Base-by-base conservation (phyloP, 1,140 invertebrate species). In the Idris sp. region DNA sequence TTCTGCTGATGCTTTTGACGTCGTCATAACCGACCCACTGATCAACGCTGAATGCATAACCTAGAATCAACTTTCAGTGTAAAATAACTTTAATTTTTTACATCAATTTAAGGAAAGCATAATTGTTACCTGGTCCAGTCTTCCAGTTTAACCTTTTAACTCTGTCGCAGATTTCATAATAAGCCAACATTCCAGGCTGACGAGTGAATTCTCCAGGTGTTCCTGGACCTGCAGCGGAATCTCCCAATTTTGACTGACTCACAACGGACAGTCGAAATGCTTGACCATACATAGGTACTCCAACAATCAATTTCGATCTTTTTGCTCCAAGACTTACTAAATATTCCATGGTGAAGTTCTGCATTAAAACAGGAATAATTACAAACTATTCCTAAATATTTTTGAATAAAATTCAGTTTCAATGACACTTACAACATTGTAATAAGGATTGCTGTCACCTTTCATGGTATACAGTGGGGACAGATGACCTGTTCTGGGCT, bases 21-120 rank as follows among this genome's bases (percentile, higher is more conserved):
- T 97, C 93, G 76, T 98, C 97, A 81, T 92, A 98, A 38, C 95
- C 94, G 0, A 97, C 95, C 95, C 96, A 98, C 77, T 97, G 95
- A 76, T 96, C 90, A 7, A 90, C 90, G 1, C 90, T 87, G 81
- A 93, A 92, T 1, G 94, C 92, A 84, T 93, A 97, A 8, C 94
- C 94, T 83, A 15, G 25, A 10, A 74, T 14, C 26, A 11, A 14
- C 4, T 11, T 44, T 10, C 4, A 19, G 1, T 4, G 2, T 22
- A 22, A 22, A 26, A 22, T 19, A 36, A 22, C 10, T 9, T 43
- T 40, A 26, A 16, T 43, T 58, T 40, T 36, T 8, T 14, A 30
- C 18, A 61, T n/a, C n/a, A n/a, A n/a, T n/a, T n/a, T n/a, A n/a
- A n/a, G n/a, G n/a, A n/a, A n/a, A n/a, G n/a, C n/a, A n/a, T n/a